Conservation (phyloP, 2,888 invertebrate species). For the Xestia ashworthii region DNA sequence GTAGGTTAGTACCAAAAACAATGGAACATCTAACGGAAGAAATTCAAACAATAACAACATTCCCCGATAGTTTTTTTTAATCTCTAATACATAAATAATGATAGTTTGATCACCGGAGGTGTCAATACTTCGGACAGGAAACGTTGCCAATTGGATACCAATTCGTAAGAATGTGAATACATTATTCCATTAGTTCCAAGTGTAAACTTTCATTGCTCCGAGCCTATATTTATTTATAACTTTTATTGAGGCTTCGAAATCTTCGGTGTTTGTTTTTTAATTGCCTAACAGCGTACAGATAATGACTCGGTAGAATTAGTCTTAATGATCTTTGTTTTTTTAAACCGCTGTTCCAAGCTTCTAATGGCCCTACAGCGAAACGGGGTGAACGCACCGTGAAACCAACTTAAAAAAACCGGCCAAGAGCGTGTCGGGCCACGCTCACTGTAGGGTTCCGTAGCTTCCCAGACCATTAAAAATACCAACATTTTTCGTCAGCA, state of each 20-base stretch:
- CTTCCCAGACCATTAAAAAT: too few relatives aligned
- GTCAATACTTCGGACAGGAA: constrained; percentile 72
- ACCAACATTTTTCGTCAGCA: too few relatives aligned
- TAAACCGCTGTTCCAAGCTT: constrained; percentile 29
- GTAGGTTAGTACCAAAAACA: constrained; percentile 36
- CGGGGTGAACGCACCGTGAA: constrained; percentile 56
- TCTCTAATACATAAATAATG: constrained; percentile 82
- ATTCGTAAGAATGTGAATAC: constrained; percentile 51
- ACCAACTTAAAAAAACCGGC: constrained; percentile 34
- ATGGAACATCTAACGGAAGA: constrained; percentile 44
- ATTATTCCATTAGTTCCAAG: constrained; percentile 28
- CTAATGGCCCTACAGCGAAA: constrained; percentile 44
- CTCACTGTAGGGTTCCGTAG: too few relatives aligned
- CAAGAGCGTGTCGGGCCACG: too few relatives aligned
- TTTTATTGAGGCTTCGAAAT: constrained; percentile 11
- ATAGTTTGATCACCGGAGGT: constrained; percentile 81
- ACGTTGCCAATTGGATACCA: constrained; percentile 77
- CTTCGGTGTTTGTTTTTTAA: constrained; percentile 35
- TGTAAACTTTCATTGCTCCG: constrained; percentile 49
- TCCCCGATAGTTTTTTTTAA: constrained; percentile 44
- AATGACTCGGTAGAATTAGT: constrained; percentile 53
- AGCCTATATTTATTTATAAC: constrained; percentile 35
- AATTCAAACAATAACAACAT: constrained; percentile 49
- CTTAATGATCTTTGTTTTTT: constrained; percentile 58
- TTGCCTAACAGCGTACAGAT: constrained; percentile 21